Percentiles rank a stretch among this genome's conserved stretches.
Conservation (phyloP, 2,113 vertebrate species). For the Ivindomyrus marchei region DNA sequence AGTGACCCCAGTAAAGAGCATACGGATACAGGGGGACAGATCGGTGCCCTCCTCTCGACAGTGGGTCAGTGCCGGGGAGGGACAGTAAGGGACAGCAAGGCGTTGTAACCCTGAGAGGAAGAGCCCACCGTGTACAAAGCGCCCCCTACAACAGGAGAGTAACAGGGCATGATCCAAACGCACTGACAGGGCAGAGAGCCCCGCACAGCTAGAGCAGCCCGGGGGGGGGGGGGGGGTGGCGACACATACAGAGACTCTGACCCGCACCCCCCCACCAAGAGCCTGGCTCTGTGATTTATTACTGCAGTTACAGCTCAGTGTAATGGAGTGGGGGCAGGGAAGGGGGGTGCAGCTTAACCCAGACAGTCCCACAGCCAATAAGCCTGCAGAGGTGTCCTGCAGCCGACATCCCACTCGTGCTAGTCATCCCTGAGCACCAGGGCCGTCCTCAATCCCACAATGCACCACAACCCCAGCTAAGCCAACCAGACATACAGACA, state of each 20-base stretch:
- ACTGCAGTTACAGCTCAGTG: neutral
- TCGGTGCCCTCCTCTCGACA: neutral
- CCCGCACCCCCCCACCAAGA: neutral
- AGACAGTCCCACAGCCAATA: neutral
- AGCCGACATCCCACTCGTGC: neutral
- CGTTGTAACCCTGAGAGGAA: neutral
- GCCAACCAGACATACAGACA: neutral
- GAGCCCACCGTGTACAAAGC: neutral
- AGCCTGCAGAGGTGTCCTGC: neutral
- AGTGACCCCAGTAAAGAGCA: neutral
- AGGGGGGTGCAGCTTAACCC: neutral
- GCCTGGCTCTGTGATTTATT: neutral
- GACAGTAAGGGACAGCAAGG: neutral
- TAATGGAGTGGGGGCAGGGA: neutral
- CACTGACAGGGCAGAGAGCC: neutral
- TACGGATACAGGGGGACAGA: neutral
- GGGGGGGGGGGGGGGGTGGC: neutral
- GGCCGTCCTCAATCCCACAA: neutral
- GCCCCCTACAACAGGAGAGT: neutral
- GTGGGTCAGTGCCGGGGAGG: neutral
- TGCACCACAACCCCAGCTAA: neutral
- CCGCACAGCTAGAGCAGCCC: neutral
- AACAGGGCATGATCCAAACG: neutral
- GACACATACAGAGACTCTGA: neutral
- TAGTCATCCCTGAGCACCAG: neutral